These are phyloP conservation scores for Scarus forsteni DNA, from an alignment of 2,797 vertebrate species.

Conservation along the genomic window DNA sequence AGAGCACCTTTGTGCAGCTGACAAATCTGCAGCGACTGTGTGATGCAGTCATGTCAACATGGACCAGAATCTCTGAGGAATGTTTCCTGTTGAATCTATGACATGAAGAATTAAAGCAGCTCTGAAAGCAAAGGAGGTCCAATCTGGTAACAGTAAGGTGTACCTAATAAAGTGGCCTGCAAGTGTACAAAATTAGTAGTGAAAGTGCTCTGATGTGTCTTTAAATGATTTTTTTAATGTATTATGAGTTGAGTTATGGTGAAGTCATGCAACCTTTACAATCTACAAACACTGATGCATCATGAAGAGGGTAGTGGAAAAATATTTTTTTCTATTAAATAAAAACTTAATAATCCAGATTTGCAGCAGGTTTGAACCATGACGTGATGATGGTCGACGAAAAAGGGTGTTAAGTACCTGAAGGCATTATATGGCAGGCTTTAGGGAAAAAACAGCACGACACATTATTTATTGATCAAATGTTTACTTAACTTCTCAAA, in stretches of 20 bases:
- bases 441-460: slow-evolving; percentile 72
- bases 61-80: background rate
- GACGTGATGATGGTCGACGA: slow-evolving; percentile 51
- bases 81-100: no score
- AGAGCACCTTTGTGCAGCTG: slow-evolving; percentile 39
- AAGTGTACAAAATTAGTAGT: background rate
- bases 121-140: no score
- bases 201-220: background rate
- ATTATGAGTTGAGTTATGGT: background rate
- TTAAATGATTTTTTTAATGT: background rate
- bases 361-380: no score
- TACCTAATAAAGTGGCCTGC: no score
- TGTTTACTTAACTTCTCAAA: background rate
- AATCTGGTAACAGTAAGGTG: no score
- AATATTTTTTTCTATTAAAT: background rate
- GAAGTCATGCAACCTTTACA: background rate
- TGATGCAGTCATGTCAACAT: slow-evolving; percentile 19
- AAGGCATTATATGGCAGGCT: slow-evolving; percentile 91
- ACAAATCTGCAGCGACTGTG: slow-evolving; percentile 65
- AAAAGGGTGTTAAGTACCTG: slow-evolving; percentile 86
- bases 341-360: background rate
- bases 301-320: background rate
- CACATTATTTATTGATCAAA: slow-evolving; percentile 20
- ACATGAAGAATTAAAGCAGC: background rate
- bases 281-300: background rate